Base-by-base conservation (phyloP, 2,797 vertebrate species). In the Glyptemys insculpta region DNA sequence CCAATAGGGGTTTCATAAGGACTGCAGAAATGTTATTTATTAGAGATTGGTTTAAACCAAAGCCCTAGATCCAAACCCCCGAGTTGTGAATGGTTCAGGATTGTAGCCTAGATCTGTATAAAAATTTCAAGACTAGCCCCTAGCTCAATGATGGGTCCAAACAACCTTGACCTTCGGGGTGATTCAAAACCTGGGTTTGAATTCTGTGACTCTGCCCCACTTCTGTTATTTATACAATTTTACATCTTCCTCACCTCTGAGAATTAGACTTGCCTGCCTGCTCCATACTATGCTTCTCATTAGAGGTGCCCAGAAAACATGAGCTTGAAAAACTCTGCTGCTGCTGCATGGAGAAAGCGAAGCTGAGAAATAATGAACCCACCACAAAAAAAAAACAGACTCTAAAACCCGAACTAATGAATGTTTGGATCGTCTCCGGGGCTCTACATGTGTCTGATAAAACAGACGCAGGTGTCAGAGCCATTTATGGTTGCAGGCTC, bases 391-490 rank as follows among this genome's bases (percentile, higher is more conserved):
- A 76, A 87, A 86, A n/a, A 54, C 23, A 62, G n/a, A 15, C 79
- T 89, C 3, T 47, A 78, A 91, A 85, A 89, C 34, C 81, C 94
- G 56, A 91, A 89, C 41, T 84, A 91, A 90, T 85, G 56, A 87
- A 92, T 31, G 92, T 84, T 84, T 86, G 86, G 89, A 93, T 91
- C 59, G 4, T 11, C 76, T 41, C 90, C 34, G 93, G 93, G 65
- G 94, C 79, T 96, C 93, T 84, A 84, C 65, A 52, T 79, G 79
- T 44, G 81, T 52, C 86, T 95, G 90, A 94, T 93, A 96, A 95
- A 96, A 91, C 72, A 89, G 59, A 91, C 34, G 44, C 90, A 97
- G 97, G 92, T 90, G 86, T 93, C 90, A 83, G 89, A 89, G 86
- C 52, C 86, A 53, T 95, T 96, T 97, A 83, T 89, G 97, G 94